phyloP scores from a whole-genome alignment of 1,140 invertebrate species.

The Pachypsylla venusta region DNA sequence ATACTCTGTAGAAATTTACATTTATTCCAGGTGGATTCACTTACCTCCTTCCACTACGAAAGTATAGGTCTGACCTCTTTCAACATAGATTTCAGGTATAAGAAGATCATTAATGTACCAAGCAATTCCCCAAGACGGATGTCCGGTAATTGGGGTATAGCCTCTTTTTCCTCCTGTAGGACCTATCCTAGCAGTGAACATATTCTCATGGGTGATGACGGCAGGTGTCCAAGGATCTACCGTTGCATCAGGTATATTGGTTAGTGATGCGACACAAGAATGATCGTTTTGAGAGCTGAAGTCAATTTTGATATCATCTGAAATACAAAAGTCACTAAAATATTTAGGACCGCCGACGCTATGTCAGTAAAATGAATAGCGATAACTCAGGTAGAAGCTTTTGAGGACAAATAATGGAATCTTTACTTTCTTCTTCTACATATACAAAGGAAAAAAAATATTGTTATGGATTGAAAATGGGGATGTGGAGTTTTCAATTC shows the following conservation, averaged over 20 bases:
- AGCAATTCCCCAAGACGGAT: conserved; percentile 73
- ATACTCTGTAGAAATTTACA: too few relatives aligned
- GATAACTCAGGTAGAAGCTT: too few relatives aligned
- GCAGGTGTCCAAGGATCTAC: conserved; percentile 49
- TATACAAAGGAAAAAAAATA: too few relatives aligned
- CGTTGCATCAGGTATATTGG: conserved; percentile 33
- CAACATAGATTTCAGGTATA: conserved; percentile 78
- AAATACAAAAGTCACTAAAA: conserved; percentile 15
- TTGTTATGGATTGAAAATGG: too few relatives aligned
- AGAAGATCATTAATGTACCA: conserved; percentile 89
- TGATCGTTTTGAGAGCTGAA: conserved; percentile 42
- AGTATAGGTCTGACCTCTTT: conserved; percentile 74
- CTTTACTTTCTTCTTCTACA: too few relatives aligned
- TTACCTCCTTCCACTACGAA: conserved; percentile 71
- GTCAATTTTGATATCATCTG: conserved; percentile 55
- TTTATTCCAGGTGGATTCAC: too few relatives aligned
- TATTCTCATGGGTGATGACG: conserved; percentile 40
- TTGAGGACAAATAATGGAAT: too few relatives aligned
- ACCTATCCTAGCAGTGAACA: conserved; percentile 62
- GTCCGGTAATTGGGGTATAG: conserved; percentile 60
- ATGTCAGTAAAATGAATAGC: too few relatives aligned
- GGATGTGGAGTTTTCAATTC: too few relatives aligned
- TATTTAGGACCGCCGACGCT: too few relatives aligned
- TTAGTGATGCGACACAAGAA: conserved; percentile 33
- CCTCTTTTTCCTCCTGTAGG: conserved; percentile 65